These are phyloP conservation scores for Montipora capitata DNA, from an alignment of 92 coral and sea anemone species.

Conservation along the genomic window DNA sequence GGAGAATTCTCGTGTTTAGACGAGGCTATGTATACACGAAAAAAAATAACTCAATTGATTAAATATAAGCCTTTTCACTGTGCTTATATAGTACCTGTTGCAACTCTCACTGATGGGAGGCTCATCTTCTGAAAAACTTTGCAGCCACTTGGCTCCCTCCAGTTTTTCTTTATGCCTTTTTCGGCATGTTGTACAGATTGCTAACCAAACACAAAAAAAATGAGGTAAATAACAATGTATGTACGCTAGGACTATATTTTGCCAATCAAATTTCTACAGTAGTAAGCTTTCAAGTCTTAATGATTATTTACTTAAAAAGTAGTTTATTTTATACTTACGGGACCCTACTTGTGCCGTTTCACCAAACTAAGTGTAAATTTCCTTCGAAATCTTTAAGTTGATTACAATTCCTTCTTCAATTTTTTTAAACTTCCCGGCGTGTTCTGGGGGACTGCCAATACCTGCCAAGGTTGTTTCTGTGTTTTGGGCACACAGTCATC, in stretches of 20 bases:
- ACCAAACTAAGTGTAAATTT: constrained; percentile 1
- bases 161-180: constrained; percentile 1
- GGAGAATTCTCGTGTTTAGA: neutral
- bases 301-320: neutral
- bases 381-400: neutral
- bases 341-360: constrained; percentile 26
- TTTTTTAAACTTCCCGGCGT: neutral
- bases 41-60: too few species aligned
- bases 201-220: neutral
- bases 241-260: neutral
- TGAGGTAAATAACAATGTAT: neutral
- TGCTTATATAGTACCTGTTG: too few species aligned
- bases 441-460: constrained; percentile 6
- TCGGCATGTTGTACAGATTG: constrained; percentile 22
- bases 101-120: too few species aligned
- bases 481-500: too few species aligned
- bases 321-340: constrained; percentile 2
- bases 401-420: neutral
- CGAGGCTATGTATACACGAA: too few species aligned
- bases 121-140: neutral
- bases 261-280: neutral
- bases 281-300: neutral
- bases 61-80: neutral
- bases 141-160: constrained; percentile 11
- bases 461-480: constrained; percentile 13